Base-by-base conservation (phyloP, 2,888 invertebrate species). In the Electrophaes corylata region DNA sequence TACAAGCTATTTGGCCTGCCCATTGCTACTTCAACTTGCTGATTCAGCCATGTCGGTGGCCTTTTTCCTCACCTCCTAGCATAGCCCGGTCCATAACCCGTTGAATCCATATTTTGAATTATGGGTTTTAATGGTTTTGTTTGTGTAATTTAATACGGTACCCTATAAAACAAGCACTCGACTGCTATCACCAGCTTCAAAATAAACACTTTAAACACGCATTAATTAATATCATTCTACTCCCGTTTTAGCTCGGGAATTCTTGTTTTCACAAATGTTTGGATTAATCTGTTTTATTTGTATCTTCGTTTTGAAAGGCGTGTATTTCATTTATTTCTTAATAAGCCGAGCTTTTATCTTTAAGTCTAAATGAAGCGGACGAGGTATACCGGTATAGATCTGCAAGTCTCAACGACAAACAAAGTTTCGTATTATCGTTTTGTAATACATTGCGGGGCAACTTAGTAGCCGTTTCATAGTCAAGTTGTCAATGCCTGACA, bases 291-390 rank as follows among this genome's bases (percentile, higher is more conserved):
- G 62, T 60, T 57, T 70, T 70, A 65, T 75, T 76, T 73, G 74
- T 75, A 70, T 65, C 55, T 64, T 76, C 69, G 64, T 73, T 79
- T 79, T 66, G 65, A 70, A 76, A 77, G 76, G 78, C 76, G 73
- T 81, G 77, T 81, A 75, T 78, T 84, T 80, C 79, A 84, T 85
- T 87, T 84, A 83, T 82, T 84, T 88, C 83, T 87, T 86, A 86
- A 86, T 86, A 87, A 83, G 82, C 76, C 63, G 75, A 72, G 71
- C 76, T 75, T 79, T 75, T 73, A 72, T 76, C 73, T 70, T 75
- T 61, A 68, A 71, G 71, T 72, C 78, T 88, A 88, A 89, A 88
- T 88, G 77, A 78, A 79, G 18, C 81, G 78, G 82, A 78, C 61
- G 66, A 75, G 55, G 33, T 29, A 10, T 29, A 29, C 26, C 26